A percentile compares a stretch with the other conserved stretches of the same genome.
phyloP scores from a whole-genome alignment of 37 sponge, comb jelly and placozoan species.

The Bolinopsis microptera region DNA sequence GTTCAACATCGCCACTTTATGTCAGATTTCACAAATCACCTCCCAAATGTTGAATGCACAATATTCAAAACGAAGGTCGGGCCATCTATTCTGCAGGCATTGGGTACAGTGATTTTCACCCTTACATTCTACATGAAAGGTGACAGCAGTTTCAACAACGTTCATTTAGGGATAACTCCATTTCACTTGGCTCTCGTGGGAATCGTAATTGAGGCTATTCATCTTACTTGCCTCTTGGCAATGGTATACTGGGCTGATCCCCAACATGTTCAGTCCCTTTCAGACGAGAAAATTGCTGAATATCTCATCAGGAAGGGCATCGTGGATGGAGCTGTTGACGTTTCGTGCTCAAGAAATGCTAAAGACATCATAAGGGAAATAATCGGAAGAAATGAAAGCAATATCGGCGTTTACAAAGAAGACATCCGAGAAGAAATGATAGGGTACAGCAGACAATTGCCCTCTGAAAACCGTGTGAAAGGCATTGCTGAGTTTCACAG shows the following conservation, averaged over 20 bases:
- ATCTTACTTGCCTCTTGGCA: not conserved
- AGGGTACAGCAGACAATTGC: not conserved
- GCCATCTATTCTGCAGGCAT: not conserved
- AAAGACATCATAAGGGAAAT: not conserved
- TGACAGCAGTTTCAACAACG: not conserved
- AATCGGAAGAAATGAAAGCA: not conserved
- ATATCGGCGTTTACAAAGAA: not conserved
- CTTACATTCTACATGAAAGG: not conserved
- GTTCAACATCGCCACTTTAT: not conserved
- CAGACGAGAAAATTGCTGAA: not conserved
- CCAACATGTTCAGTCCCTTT: not conserved
- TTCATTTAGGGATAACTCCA: not conserved
- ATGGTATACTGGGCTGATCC: not conserved
- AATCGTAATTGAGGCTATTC: not conserved
- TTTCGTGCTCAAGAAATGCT: not conserved
- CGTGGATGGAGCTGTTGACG: not conserved
- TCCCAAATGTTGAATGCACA: not conserved
- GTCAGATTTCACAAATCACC: not conserved
- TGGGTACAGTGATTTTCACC: not conserved
- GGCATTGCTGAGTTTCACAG: constrained; percentile 5
- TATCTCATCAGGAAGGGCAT: not conserved
- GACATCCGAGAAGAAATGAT: not conserved
- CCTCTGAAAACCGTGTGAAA: not conserved
- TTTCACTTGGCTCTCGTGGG: not conserved
- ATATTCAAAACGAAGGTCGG: not conserved